Base-by-base conservation (phyloP, 2,113 vertebrate genomes). In the Onychorhynchus coronatus region DNA sequence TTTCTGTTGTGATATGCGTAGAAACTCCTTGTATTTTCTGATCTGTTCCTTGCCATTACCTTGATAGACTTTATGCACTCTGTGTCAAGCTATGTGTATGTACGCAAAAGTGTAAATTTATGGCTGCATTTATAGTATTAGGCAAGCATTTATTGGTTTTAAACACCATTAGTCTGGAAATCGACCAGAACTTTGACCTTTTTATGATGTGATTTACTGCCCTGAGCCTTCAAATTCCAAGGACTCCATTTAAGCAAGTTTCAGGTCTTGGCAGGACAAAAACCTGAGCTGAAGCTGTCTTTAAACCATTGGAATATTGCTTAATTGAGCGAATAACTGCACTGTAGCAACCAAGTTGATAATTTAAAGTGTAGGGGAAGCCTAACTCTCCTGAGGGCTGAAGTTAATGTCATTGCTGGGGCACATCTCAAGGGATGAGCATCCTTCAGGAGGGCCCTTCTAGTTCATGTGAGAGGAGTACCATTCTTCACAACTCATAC, bases 151-250 rank as follows among this genome's bases (percentile, higher is more conserved):
- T 98, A 98, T 96, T 97, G 95, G 95, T 97, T 96, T 98, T 97
- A 97, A 98, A 97, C 97, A 97, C 96, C 95, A 97, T 97, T 97
- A 97, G 97, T 97, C 97, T 97, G 97, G 97, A 98, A 98, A 98
- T 97, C 55, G 92, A 97, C 91, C 97, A 97, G 96, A 97, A 98
- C 97, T 97, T 97, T 98, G 97, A 97, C 97, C 96, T 98, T 97
- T 97, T 98, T 97, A 97, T 97, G 96, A 97, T 97, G 97, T 98
- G 97, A 98, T 97, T 98, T 98, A 97, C 92, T 97, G 85, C 96
- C 5, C 10, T 76, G 89, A 97, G 96, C 94, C 96, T 97, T 97
- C 96, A 89, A 95, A 97, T 98, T 97, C 96, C 95, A 96, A 8
- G 80, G 95, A 88, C 95, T 97, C 93, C 68, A 85, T 94, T 97